Evolutionary conservation across 2,113 vertebrate genomes (phyloP).

Genomic region (Pao palembangensis): DNA sequence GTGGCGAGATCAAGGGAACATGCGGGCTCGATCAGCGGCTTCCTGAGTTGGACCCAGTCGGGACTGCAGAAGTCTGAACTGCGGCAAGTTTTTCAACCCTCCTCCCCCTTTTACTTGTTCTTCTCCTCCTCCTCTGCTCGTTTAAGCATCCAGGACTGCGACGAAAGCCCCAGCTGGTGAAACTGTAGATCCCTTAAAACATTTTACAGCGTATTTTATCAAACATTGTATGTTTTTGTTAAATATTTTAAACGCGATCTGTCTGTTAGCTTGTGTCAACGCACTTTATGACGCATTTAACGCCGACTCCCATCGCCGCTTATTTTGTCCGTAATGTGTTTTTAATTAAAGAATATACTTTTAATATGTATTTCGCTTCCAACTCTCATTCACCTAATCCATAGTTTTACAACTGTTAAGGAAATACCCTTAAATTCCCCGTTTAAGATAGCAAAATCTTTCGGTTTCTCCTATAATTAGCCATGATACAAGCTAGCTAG

Average conservation of each 20-base stretch:
- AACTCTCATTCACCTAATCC: not conserved
- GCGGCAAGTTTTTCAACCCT: constrained; percentile 73
- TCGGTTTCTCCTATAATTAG: not conserved
- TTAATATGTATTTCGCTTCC: not conserved
- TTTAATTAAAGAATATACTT: not conserved
- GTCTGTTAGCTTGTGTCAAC: not conserved
- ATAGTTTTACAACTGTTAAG: not conserved
- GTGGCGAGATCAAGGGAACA: constrained; percentile 1
- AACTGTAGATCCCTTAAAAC: constrained; percentile 21
- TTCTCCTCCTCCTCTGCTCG: constrained; percentile 19
- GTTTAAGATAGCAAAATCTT: too few species aligned
- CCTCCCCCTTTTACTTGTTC: constrained; percentile 40
- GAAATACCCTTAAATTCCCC: too few species aligned
- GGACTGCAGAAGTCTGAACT: constrained; percentile 71
- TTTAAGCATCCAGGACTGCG: constrained; percentile 58
- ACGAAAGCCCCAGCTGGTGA: constrained; percentile 50
- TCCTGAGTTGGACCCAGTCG: constrained; percentile 49
- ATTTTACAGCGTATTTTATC: not conserved
- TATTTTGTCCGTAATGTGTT: too few species aligned
- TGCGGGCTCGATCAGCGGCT: constrained; percentile 19
- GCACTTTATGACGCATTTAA: constrained; percentile 2
- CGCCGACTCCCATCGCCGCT: too few species aligned
- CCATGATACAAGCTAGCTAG: not conserved
- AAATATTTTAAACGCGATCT: not conserved
- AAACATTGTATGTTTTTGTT: not conserved